Conservation (phyloP, 1,140 invertebrate species). For the Aphaenogaster ashmeadi region DNA sequence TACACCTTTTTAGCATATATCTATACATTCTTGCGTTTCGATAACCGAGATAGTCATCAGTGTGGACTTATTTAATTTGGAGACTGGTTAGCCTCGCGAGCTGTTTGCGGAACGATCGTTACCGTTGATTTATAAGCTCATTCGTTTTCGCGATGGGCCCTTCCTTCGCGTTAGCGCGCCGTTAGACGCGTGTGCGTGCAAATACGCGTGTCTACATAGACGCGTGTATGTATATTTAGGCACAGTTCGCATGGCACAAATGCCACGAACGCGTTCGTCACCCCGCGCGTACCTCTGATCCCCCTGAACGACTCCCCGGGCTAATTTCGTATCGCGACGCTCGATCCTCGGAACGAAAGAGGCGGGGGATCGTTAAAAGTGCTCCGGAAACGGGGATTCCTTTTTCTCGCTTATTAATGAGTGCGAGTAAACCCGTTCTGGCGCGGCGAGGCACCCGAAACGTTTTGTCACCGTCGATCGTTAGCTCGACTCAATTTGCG, state of each 20-base stretch:
- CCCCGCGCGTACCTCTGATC: background rate
- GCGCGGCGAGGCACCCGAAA: conserved; percentile 45
- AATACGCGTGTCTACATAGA: conserved; percentile 21
- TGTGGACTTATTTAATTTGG: conserved; percentile 76
- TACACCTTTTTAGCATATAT: background rate
- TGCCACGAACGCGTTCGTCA: conserved; percentile 40
- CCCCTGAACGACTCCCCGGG: conserved; percentile 14
- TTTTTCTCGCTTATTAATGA: conserved; percentile 63
- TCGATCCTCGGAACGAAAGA: conserved; percentile 51
- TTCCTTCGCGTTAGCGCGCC: conserved; percentile 38
- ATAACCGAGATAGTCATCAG: conserved; percentile 67
- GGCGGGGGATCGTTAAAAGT: conserved; percentile 52
- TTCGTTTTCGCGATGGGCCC: conserved; percentile 75
- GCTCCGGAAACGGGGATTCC: conserved; percentile 59
- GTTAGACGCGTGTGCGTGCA: conserved; percentile 36
- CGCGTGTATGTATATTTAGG: conserved; percentile 58
- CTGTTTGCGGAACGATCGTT: conserved; percentile 78
- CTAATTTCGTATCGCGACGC: conserved; percentile 63
- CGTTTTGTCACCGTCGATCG: conserved; percentile 49
- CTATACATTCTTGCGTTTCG: conserved; percentile 1
- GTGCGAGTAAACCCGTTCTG: conserved; percentile 48
- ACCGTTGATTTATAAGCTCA: conserved; percentile 78
- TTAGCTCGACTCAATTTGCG: conserved; percentile 51
- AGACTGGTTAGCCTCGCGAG: conserved; percentile 67
- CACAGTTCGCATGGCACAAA: conserved; percentile 51